Conservation (phyloP, 2,888 invertebrate genomes). For the Sarcophaga variegata region DNA sequence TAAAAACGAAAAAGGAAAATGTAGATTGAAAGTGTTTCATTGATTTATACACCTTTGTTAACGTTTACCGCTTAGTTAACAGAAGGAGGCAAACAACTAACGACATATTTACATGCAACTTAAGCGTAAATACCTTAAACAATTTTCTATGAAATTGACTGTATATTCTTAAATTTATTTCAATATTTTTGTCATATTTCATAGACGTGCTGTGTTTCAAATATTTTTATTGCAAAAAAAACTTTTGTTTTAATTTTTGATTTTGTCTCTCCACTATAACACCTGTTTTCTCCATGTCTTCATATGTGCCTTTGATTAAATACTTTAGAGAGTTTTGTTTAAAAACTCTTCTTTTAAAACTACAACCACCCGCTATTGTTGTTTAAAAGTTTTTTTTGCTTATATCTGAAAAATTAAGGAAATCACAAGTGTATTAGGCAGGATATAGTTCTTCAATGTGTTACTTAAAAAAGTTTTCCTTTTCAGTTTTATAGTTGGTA, state of each 20-base stretch:
- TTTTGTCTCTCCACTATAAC: constrained; percentile 46
- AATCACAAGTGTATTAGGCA: not conserved
- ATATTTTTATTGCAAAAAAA: constrained; percentile 35
- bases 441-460: constrained; percentile 28
- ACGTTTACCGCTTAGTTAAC: constrained; percentile 47
- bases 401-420: constrained; percentile 15
- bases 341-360: not conserved
- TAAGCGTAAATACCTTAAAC: constrained; percentile 39
- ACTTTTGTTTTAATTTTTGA: not conserved
- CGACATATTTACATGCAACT: constrained; percentile 78
- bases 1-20: constrained; percentile 69
- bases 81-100: constrained; percentile 70
- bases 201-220: constrained; percentile 7
- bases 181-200: not conserved
- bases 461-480: constrained; percentile 46
- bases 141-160: constrained; percentile 21
- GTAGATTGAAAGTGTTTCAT: constrained; percentile 65
- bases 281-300: constrained; percentile 32
- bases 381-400: constrained; percentile 24
- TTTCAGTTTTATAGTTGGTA: constrained; percentile 30
- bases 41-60: constrained; percentile 66
- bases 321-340: constrained; percentile 34
- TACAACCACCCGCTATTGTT: constrained; percentile 30
- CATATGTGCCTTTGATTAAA: not conserved
- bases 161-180: constrained; percentile 33